Conservation (phyloP, 2,888 invertebrate genomes). For the Ichneumoninae sp. region DNA sequence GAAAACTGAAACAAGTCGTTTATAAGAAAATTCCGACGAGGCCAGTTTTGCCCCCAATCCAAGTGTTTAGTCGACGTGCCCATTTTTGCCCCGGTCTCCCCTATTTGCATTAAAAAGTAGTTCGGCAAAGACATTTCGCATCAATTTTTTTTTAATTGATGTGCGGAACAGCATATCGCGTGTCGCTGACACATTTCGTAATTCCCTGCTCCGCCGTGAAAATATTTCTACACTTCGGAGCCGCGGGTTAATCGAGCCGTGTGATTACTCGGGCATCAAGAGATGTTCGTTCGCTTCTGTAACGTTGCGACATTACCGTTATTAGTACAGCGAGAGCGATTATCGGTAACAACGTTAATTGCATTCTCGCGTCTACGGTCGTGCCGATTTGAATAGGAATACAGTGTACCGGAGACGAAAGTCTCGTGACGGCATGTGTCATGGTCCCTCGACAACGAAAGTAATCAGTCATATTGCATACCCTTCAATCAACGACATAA, state of each 20-base stretch:
- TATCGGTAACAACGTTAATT: slow-evolving; percentile 56
- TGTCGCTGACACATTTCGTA: background rate
- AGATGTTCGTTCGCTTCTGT: slow-evolving; percentile 32
- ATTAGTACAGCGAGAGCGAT: slow-evolving; percentile 39
- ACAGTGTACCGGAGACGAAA: slow-evolving; percentile 8
- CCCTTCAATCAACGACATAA: slow-evolving; percentile 14
- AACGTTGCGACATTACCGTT: slow-evolving; percentile 29
- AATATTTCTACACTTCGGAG: slow-evolving; percentile 15
- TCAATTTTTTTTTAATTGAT: background rate
- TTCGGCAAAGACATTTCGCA: background rate
- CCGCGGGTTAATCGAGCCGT: background rate
- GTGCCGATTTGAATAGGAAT: slow-evolving; percentile 26
- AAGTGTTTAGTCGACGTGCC: too few relatives aligned
- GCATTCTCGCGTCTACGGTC: slow-evolving; percentile 22
- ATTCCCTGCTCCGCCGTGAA: background rate
- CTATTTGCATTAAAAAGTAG: too few relatives aligned
- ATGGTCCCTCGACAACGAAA: slow-evolving; percentile 24
- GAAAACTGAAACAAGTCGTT: too few relatives aligned
- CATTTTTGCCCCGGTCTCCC: too few relatives aligned
- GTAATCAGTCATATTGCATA: slow-evolving; percentile 35
- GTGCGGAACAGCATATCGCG: background rate
- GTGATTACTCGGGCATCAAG: slow-evolving; percentile 15
- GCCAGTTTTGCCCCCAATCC: too few relatives aligned
- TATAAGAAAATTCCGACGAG: too few relatives aligned
- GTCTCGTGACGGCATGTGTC: slow-evolving; percentile 13